A percentile compares a stretch with the other conserved stretches of the same genome.
Conservation (phyloP, 2,888 invertebrate species). For the Odontothrips loti region DNA sequence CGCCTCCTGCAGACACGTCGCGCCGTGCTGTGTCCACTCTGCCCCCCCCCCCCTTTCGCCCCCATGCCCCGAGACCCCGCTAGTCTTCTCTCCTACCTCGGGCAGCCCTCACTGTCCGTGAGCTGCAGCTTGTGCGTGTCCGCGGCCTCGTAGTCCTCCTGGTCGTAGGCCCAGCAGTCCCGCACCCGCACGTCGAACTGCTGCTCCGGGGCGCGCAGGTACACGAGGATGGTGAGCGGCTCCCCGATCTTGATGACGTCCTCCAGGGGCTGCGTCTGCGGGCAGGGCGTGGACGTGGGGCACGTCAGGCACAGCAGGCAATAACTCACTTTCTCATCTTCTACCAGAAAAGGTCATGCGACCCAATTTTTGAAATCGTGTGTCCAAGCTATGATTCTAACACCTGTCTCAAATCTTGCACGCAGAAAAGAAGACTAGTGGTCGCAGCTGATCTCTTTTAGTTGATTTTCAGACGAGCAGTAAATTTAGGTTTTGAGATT, state of each 20-base stretch:
- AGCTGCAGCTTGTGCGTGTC: constrained; percentile 59
- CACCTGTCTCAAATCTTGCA: no score
- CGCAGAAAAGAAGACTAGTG: no score
- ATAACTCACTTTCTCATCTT: neutral
- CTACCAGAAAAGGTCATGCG: no score
- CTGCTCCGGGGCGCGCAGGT: constrained; percentile 60
- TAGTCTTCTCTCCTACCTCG: constrained; percentile 53
- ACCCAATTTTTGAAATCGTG: no score
- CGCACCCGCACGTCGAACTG: constrained; percentile 64
- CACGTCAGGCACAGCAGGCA: constrained; percentile 28
- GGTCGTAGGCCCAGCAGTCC: constrained; percentile 70
- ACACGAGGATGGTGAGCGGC: constrained; percentile 63
- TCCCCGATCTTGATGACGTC: constrained; percentile 65
- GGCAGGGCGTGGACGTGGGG: constrained; percentile 4
- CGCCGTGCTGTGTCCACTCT: no score
- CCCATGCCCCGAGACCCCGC: no score
- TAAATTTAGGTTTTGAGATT: no score
- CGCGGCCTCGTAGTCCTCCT: constrained; percentile 56
- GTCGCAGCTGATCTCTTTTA: no score
- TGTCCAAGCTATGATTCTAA: no score
- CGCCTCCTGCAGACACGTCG: no score
- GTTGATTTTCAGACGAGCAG: no score
- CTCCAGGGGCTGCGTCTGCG: constrained; percentile 58
- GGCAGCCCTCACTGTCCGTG: constrained; percentile 63
- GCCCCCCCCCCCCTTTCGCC: no score